phyloP scores from a whole-genome alignment of 2,113 vertebrate genomes.

The Apus apus region DNA sequence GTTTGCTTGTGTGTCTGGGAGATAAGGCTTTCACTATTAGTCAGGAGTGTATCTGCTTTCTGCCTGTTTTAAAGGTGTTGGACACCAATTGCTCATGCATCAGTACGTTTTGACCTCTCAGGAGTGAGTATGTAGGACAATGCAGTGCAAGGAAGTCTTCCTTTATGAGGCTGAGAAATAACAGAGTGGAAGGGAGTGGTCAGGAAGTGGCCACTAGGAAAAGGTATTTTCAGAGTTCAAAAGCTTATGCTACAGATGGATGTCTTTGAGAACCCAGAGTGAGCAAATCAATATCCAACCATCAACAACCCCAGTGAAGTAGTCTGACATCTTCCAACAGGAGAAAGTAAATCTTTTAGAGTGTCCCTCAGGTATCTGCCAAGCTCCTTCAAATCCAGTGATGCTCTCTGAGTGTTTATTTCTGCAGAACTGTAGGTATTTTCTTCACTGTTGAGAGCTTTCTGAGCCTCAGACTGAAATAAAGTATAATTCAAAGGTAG shows the following conservation, averaged over 20 bases:
- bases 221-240: neutral
- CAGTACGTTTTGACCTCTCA: neutral
- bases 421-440: neutral
- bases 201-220: neutral
- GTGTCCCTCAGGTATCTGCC: neutral
- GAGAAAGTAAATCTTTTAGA: neutral
- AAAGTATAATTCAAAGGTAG: neutral
- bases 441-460: neutral
- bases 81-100: neutral
- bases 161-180: neutral
- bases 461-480: neutral
- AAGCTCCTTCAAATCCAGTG: neutral
- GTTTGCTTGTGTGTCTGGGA: neutral
- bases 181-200: neutral
- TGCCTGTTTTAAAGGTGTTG: neutral
- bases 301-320: neutral
- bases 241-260: rapidly evolving
- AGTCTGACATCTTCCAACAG: neutral
- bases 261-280: neutral
- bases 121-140: neutral
- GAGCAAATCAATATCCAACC: neutral
- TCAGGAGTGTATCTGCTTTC: neutral
- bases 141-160: neutral
- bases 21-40: neutral
- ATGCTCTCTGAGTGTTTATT: neutral